Conservation (phyloP, 2,113 vertebrate genomes). For the Stercorarius parasiticus region DNA sequence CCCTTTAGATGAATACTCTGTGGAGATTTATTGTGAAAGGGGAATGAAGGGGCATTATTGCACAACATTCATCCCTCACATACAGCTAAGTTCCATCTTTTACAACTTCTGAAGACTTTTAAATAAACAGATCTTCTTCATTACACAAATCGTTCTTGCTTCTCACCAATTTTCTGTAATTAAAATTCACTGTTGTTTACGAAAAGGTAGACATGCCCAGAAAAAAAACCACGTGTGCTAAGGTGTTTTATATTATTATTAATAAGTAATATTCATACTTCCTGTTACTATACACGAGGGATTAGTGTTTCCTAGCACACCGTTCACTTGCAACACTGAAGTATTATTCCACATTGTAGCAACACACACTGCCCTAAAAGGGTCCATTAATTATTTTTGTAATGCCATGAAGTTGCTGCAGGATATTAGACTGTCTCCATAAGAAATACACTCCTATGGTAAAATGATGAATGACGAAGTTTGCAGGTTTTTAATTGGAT, state of each 20-base stretch:
- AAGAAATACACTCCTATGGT: background rate
- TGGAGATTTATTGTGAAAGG: slow-evolving; percentile 82
- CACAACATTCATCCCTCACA: slow-evolving; percentile 73
- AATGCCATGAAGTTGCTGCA: slow-evolving; percentile 20
- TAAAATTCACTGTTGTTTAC: slow-evolving; percentile 12
- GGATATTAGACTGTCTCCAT: slow-evolving; percentile 55
- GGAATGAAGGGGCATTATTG: slow-evolving; percentile 78
- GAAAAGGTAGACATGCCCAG: background rate
- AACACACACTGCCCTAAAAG: slow-evolving; percentile 42
- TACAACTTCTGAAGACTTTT: slow-evolving; percentile 68
- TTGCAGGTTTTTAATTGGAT: slow-evolving; percentile 51
- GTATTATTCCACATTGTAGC: slow-evolving; percentile 52
- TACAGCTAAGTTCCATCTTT: slow-evolving; percentile 72
- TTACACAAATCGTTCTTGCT: slow-evolving; percentile 52
- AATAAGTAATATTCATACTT: slow-evolving; percentile 65
- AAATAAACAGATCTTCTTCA: slow-evolving; percentile 71
- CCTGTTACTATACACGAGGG: slow-evolving; percentile 52
- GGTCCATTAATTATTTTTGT: slow-evolving; percentile 55
- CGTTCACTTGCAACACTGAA: slow-evolving; percentile 55
- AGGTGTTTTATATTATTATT: slow-evolving; percentile 52
- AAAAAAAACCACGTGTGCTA: slow-evolving; percentile 21
- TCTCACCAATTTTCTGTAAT: slow-evolving; percentile 47
- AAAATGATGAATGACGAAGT: slow-evolving; percentile 28
- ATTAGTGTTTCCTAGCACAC: slow-evolving; percentile 59
- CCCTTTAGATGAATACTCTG: slow-evolving; percentile 78